Percentiles rank a stretch among this genome's conserved stretches.
These are phyloP conservation scores for Odocoileus hemionus DNA, from an alignment of 2,113 vertebrate genomes.

Conservation along the genomic window DNA sequence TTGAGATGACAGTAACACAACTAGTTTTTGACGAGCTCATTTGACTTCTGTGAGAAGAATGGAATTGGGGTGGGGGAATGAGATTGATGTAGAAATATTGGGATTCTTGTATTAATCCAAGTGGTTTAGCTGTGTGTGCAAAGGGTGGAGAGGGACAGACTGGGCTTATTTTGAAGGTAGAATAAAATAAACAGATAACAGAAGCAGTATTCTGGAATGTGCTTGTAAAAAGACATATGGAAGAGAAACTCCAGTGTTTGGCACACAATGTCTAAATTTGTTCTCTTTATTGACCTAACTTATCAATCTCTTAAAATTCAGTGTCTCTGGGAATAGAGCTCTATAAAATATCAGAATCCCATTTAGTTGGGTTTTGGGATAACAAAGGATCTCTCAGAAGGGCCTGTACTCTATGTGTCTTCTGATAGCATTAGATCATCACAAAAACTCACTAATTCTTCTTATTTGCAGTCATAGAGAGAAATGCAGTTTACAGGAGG, in stretches of 20 bases:
- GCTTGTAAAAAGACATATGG: not conserved
- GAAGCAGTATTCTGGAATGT: not conserved
- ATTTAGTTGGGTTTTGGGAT: not conserved
- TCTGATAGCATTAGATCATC: constrained; percentile 30
- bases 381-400: not conserved
- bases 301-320: not conserved
- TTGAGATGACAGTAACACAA: not conserved
- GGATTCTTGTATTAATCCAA: not conserved
- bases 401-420: not conserved
- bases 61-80: not conserved
- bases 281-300: not conserved
- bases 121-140: not conserved
- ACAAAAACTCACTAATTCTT: constrained; percentile 32
- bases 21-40: not conserved
- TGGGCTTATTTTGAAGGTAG: not conserved
- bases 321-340: not conserved
- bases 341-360: not conserved
- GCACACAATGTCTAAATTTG: not conserved
- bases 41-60: not conserved
- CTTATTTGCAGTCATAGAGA: constrained; percentile 26
- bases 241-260: not conserved
- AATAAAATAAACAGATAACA: not conserved
- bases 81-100: not conserved
- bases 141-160: not conserved
- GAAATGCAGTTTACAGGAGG: not conserved